These are phyloP conservation scores for Physeter macrocephalus DNA, from an alignment of 2,113 vertebrate species.

Conservation along the genomic window DNA sequence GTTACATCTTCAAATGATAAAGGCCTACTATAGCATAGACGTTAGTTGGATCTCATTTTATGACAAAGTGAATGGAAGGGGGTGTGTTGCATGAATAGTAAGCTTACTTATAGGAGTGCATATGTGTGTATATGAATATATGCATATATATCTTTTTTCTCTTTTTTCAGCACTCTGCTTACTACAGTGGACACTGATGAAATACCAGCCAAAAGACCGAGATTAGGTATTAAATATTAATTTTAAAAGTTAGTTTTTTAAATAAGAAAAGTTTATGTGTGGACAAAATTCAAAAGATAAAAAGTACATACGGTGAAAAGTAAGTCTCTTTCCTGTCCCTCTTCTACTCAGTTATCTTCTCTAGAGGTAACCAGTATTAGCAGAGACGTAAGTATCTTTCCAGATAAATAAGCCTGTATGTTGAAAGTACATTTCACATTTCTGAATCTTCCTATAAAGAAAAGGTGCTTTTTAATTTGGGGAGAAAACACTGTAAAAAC, in stretches of 20 bases:
- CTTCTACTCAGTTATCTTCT: background rate
- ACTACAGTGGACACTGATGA: slow-evolving; percentile 68
- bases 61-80: background rate
- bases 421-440: background rate
- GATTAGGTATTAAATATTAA: slow-evolving; percentile 72
- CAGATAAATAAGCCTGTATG: background rate
- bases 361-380: background rate
- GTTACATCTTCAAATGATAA: background rate
- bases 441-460: background rate
- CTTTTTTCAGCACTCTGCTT: slow-evolving; percentile 59
- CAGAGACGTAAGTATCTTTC: background rate
- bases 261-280: slow-evolving; percentile 21
- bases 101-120: slow-evolving; percentile 19
- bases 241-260: slow-evolving; percentile 30
- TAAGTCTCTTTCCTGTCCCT: slow-evolving; percentile 31
- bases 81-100: background rate
- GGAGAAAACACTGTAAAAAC: background rate
- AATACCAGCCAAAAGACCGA: slow-evolving; percentile 66
- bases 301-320: slow-evolving; percentile 6
- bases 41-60: background rate
- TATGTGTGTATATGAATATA: background rate
- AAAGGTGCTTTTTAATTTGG: slow-evolving; percentile 8
- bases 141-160: slow-evolving; percentile 2
- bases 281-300: slow-evolving; percentile 40
- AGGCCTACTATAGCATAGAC: background rate